Conservation (phyloP, 2,113 vertebrate genomes). For the Pagrus major region DNA sequence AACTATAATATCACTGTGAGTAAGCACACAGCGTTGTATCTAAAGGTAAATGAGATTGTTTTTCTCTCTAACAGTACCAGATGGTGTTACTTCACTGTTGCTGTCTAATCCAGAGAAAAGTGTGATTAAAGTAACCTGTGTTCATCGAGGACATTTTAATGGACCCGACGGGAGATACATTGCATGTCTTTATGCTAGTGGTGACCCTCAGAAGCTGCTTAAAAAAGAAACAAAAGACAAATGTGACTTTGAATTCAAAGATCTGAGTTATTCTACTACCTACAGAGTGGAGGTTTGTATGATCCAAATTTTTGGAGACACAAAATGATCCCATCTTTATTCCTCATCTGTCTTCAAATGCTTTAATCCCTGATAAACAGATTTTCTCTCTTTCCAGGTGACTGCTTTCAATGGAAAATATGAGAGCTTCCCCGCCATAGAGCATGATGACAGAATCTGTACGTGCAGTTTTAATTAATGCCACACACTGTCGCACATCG, state of each 20-base stretch:
- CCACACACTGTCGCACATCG: not conserved
- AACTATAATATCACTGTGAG: not conserved
- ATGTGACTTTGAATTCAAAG: slow-evolving; percentile 54
- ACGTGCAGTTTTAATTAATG: slow-evolving; percentile 23
- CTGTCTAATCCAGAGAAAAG: not conserved
- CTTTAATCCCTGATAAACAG: not conserved
- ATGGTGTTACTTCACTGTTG: accelerated
- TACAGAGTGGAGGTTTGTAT: slow-evolving; percentile 84
- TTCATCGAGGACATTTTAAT: accelerated
- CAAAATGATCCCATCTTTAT: not conserved
- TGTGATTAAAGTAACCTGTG: slow-evolving; percentile 37
- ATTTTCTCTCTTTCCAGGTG: slow-evolving; percentile 51
- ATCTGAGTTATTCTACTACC: slow-evolving; percentile 82
- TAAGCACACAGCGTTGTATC: not conserved
- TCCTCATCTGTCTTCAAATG: not conserved
- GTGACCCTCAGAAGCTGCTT: accelerated
- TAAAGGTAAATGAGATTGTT: not conserved
- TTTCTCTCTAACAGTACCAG: slow-evolving; percentile 39
- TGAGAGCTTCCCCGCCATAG: accelerated
- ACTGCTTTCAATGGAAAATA: accelerated
- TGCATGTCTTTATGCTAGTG: accelerated
- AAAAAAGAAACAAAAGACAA: accelerated
- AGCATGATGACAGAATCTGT: accelerated
- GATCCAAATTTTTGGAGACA: not conserved
- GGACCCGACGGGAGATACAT: accelerated